Conservation (phyloP, 2,797 vertebrate species). For the Sebastes iracundus region DNA sequence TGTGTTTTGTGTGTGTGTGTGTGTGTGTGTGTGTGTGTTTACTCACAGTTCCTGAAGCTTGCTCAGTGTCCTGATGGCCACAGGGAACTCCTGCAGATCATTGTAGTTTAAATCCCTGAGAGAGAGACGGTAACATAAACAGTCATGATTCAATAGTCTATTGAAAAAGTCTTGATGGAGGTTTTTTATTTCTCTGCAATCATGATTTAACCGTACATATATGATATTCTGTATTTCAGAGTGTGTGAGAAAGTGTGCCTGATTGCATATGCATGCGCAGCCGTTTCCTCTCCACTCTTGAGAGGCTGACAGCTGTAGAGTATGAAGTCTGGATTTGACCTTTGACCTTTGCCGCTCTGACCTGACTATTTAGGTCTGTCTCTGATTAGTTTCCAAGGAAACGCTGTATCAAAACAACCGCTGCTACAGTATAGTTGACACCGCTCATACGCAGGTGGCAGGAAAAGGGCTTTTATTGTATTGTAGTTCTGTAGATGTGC, state of each 20-base stretch:
- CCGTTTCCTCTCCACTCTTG: conserved; percentile 30
- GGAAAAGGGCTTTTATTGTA: neutral
- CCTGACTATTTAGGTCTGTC: conserved; percentile 72
- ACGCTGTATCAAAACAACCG: conserved; percentile 59
- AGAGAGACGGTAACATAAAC: conserved; percentile 41
- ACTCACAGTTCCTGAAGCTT: conserved; percentile 97
- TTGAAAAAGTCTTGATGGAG: neutral
- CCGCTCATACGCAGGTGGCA: conserved; percentile 26
- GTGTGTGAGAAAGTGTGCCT: conserved; percentile 13
- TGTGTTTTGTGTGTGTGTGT: conserved; percentile 71
- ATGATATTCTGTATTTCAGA: neutral
- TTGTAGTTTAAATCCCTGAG: conserved; percentile 96
- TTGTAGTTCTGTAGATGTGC: neutral
- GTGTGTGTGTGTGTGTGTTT: conserved; percentile 27
- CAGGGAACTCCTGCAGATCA: conserved; percentile 91
- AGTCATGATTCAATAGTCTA: conserved; percentile 20
- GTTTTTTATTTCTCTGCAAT: neutral
- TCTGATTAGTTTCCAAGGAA: conserved; percentile 69
- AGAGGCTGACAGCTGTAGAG: conserved; percentile 64
- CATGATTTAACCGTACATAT: neutral
- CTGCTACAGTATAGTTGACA: conserved; percentile 29
- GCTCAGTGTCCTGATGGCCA: conserved; percentile 91
- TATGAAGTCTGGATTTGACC: conserved; percentile 55
- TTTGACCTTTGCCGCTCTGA: conserved; percentile 53
- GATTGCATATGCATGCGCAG: conserved; percentile 14